Evolutionary conservation across 2,888 invertebrate genomes (phyloP).

Genomic region (Sepiola atlantica): DNA sequence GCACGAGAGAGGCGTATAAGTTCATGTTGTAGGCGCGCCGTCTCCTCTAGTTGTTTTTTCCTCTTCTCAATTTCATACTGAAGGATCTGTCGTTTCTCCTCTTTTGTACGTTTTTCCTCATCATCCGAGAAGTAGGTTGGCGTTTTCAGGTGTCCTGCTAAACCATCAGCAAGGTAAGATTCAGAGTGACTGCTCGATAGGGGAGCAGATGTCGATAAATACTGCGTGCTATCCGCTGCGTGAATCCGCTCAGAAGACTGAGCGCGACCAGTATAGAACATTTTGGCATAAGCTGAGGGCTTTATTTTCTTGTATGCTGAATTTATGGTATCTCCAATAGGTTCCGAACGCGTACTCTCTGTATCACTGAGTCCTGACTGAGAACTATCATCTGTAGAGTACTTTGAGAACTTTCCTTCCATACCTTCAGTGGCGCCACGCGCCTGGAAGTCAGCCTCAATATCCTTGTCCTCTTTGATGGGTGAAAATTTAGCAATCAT

Average conservation of each 20-base stretch:
- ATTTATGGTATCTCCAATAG: constrained; percentile 54
- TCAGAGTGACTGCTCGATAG: constrained; percentile 57
- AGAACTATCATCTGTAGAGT: constrained; percentile 67
- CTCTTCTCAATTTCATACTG: constrained; percentile 80
- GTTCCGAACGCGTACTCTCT: constrained; percentile 70
- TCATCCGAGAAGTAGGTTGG: constrained; percentile 68
- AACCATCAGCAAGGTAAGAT: constrained; percentile 53
- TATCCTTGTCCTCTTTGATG: constrained; percentile 77
- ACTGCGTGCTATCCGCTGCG: neutral
- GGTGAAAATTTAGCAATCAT: constrained; percentile 78
- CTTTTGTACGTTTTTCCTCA: constrained; percentile 78
- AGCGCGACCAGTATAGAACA: constrained; percentile 61
- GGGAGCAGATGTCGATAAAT: constrained; percentile 49
- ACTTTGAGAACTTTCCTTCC: constrained; percentile 53
- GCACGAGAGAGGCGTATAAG: constrained; percentile 73
- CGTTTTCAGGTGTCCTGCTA: constrained; percentile 51
- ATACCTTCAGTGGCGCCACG: constrained; percentile 53
- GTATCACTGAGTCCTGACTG: constrained; percentile 69
- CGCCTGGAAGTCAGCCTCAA: constrained; percentile 73
- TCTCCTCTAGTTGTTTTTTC: constrained; percentile 79
- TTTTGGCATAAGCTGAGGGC: constrained; percentile 63
- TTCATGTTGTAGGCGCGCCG: constrained; percentile 77
- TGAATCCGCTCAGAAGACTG: constrained; percentile 52
- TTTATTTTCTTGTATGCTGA: constrained; percentile 59
- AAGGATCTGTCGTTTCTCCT: constrained; percentile 79